Percentiles rank a stretch among this genome's conserved stretches.
Conservation (phyloP, 2,113 vertebrate genomes). For the Tyto alba region DNA sequence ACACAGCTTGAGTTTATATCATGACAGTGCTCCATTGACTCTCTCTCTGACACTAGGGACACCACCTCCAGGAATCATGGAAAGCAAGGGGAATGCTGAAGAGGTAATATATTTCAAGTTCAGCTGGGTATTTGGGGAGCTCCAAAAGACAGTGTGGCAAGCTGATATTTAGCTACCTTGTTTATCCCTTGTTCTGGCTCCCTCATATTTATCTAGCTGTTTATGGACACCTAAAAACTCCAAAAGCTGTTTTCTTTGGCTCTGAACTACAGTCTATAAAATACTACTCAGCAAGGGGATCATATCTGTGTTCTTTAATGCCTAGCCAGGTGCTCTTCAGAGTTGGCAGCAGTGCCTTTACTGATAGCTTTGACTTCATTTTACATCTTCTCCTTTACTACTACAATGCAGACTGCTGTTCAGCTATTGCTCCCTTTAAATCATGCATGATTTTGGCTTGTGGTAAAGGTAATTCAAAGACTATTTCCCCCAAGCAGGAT, state of each 20-base stretch:
- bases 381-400: conserved; percentile 52
- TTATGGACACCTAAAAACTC: conserved; percentile 71
- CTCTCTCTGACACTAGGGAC: not conserved
- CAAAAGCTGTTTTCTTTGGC: conserved; percentile 78
- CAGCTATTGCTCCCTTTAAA: not conserved
- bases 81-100: not conserved
- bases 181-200: conserved; percentile 67
- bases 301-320: conserved; percentile 72
- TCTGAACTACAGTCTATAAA: conserved; percentile 67
- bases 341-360: conserved; percentile 50
- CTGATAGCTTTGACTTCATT: conserved; percentile 30
- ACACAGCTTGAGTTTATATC: not conserved
- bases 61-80: not conserved
- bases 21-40: not conserved
- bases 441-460: not conserved
- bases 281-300: conserved; percentile 66
- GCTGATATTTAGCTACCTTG: conserved; percentile 49
- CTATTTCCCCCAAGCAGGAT: not conserved
- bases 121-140: not conserved
- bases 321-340: conserved; percentile 71
- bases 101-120: not conserved
- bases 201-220: conserved; percentile 68
- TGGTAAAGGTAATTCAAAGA: not conserved
- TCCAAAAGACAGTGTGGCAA: conserved; percentile 29
- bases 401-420: conserved; percentile 7